A percentile compares a stretch with the other conserved stretches of the same genome.
These are phyloP conservation scores for Aplocera efformata DNA, from an alignment of 2,888 invertebrate genomes.

Conservation along the genomic window DNA sequence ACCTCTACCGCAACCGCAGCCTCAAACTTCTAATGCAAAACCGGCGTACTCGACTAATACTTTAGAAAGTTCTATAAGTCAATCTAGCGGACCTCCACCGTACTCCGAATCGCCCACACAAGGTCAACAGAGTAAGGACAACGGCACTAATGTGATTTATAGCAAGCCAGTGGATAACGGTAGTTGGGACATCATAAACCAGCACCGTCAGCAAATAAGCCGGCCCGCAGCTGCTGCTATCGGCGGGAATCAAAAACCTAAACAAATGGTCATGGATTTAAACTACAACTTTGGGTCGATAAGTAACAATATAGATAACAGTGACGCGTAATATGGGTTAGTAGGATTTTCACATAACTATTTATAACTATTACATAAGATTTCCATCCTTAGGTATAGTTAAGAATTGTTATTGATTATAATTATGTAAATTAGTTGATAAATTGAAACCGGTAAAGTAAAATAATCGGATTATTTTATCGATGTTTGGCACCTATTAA, in stretches of 20 bases:
- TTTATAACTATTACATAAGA: neutral
- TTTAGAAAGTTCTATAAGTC: constrained; percentile 66
- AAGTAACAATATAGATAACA: constrained; percentile 37
- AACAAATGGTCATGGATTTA: constrained; percentile 55
- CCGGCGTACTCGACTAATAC: constrained; percentile 51
- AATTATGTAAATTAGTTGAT: too few relatives aligned
- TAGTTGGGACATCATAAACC: constrained; percentile 77
- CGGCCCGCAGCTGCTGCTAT: constrained; percentile 35
- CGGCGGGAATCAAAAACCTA: constrained; percentile 24
- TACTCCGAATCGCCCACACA: constrained; percentile 41
- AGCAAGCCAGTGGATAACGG: constrained; percentile 49
- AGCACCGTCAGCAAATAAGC: constrained; percentile 69
- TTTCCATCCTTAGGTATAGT: neutral
- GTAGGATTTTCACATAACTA: too few relatives aligned
- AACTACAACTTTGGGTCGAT: constrained; percentile 44
- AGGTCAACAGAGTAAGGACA: constrained; percentile 39
- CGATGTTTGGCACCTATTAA: too few relatives aligned
- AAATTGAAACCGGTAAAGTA: too few relatives aligned
- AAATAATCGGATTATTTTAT: too few relatives aligned
- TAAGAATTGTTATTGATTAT: too few relatives aligned
- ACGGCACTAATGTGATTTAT: constrained; percentile 53
- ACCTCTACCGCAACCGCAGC: constrained; percentile 17
- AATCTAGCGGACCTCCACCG: constrained; percentile 63
- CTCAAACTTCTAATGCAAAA: constrained; percentile 16
- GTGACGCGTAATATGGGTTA: constrained; percentile 43